These are phyloP conservation scores for Isaurus tuberculatus DNA, from an alignment of 92 coral and sea anemone species.

Conservation along the genomic window DNA sequence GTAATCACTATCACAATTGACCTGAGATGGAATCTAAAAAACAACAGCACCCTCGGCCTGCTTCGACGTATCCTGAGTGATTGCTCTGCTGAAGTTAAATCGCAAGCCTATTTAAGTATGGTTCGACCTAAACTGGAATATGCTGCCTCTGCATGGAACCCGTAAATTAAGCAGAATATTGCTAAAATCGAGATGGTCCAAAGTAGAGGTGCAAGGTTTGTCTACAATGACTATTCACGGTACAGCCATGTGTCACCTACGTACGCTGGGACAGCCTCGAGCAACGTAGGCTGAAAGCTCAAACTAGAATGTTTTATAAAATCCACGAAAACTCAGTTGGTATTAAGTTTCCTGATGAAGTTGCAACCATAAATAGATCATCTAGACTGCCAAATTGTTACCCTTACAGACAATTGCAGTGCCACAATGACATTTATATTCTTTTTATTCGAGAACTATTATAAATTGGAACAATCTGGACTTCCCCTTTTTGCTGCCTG, in stretches of 20 bases:
- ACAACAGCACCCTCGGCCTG: constrained; percentile 1
- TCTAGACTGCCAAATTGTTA: constrained; percentile 3
- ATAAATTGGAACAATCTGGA: constrained; percentile 7
- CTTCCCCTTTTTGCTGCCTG: neutral
- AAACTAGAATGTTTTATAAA: neutral
- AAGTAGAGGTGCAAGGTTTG: constrained; percentile 10
- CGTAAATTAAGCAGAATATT: neutral
- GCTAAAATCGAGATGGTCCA: neutral
- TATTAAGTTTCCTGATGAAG: constrained; percentile 7
- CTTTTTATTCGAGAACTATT: constrained; percentile 16
- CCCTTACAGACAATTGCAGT: constrained; percentile 1
- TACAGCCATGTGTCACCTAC: constrained; percentile 33
- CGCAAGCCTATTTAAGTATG: neutral
- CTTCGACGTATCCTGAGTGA: neutral
- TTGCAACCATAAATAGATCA: neutral
- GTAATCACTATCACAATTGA: neutral
- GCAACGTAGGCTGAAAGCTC: constrained; percentile 5
- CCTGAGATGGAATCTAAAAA: neutral
- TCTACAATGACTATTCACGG: constrained; percentile 25
- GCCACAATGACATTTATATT: constrained; percentile 2
- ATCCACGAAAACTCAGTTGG: neutral
- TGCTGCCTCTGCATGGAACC: neutral
- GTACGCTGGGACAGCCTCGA: constrained; percentile 40
- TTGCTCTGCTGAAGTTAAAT: neutral
- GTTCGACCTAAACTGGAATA: neutral